A percentile compares a stretch with the other conserved stretches of the same genome.
phyloP scores from a whole-genome alignment of 2,888 invertebrate species.

The Bellardia bayeri region DNA sequence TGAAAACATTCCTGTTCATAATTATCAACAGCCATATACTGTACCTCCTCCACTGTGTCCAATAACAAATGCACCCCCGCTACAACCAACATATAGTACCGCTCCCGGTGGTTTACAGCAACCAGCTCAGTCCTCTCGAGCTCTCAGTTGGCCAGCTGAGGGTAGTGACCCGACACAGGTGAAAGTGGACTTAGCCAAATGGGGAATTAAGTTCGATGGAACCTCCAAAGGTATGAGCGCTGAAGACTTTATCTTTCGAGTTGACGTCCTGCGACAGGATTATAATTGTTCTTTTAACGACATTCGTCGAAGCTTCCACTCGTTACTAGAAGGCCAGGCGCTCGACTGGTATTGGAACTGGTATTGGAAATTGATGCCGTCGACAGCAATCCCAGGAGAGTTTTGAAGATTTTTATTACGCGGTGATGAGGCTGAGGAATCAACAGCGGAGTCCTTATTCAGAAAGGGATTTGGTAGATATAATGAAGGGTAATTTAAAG shows the following conservation, averaged over 20 bases:
- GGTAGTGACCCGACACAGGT: not conserved
- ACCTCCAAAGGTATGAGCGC: slow-evolving; percentile 2
- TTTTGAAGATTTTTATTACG: slow-evolving; percentile 15
- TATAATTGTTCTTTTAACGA: slow-evolving; percentile 4
- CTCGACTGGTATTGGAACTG: slow-evolving; percentile 20
- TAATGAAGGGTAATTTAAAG: slow-evolving; percentile 30
- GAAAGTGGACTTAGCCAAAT: slow-evolving; percentile 1
- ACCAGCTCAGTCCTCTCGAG: not conserved
- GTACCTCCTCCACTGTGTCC: not conserved
- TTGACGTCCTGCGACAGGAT: slow-evolving; percentile 7
- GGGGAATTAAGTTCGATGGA: slow-evolving; percentile 29
- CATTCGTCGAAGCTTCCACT: not conserved
- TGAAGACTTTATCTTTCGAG: slow-evolving; percentile 7
- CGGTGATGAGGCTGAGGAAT: not conserved
- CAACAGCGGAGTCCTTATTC: slow-evolving; percentile 9
- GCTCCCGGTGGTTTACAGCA: not conserved
- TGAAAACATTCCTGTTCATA: not conserved
- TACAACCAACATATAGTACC: not conserved
- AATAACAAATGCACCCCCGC: not conserved
- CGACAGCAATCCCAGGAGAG: not conserved
- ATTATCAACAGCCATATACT: not conserved
- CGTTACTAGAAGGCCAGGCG: slow-evolving; percentile 1
- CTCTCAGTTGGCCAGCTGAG: not conserved
- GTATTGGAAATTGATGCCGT: not conserved
- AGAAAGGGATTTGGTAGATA: slow-evolving; percentile 19